Conservation (phyloP, 2,113 vertebrate species). For the Eonycteris spelaea region DNA sequence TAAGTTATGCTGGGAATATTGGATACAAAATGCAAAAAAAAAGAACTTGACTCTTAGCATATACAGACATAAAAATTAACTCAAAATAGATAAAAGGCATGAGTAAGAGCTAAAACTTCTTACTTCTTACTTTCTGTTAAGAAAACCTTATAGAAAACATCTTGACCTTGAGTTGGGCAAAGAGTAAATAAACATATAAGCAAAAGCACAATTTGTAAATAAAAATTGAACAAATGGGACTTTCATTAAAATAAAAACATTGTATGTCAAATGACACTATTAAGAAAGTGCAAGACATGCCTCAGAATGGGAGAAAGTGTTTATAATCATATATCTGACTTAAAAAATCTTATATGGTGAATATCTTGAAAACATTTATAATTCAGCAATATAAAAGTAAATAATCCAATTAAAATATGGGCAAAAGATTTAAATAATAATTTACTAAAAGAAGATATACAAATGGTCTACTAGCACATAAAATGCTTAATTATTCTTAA, state of each 20-base stretch:
- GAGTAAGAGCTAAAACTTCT: not conserved
- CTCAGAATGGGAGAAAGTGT: too few relatives aligned
- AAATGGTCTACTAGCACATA: not conserved
- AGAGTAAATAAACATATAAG: not conserved
- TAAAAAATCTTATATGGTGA: too few relatives aligned
- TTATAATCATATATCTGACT: too few relatives aligned
- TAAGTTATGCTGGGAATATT: not conserved
- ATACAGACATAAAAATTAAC: not conserved
- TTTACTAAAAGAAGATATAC: too few relatives aligned
- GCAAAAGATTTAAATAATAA: too few relatives aligned
- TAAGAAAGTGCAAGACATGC: too few relatives aligned
- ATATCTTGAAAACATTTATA: too few relatives aligned
- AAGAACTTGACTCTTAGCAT: not conserved
- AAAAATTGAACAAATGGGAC: not conserved
- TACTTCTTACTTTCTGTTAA: not conserved
- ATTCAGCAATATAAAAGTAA: too few relatives aligned
- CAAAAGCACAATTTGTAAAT: not conserved
- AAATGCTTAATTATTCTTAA: not conserved
- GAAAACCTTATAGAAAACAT: not conserved
- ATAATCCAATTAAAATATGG: too few relatives aligned
- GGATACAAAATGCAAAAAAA: not conserved
- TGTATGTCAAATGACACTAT: not conserved
- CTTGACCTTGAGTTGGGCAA: not conserved
- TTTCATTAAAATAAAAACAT: not conserved
- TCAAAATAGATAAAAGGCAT: not conserved